Conservation (phyloP, 2,797 vertebrate species). For the Smutsia gigantea region DNA sequence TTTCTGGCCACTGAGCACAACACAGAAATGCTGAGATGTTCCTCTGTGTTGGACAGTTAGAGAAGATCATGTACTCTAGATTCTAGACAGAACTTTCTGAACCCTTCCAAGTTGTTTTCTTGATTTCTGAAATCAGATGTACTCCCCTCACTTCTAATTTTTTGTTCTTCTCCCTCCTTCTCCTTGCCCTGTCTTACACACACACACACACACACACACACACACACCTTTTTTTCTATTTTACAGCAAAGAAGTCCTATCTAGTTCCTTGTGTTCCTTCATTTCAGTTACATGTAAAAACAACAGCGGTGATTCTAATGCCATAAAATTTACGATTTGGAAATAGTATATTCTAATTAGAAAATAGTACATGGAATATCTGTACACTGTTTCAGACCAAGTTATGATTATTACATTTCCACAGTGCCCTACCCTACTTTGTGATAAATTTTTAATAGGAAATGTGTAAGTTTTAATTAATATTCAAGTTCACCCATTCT, state of each 20-base stretch:
- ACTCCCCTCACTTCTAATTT: not conserved
- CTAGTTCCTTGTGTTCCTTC: conserved; percentile 31
- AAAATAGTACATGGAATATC: not conserved
- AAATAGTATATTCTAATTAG: conserved; percentile 48
- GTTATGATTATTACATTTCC: conserved; percentile 15
- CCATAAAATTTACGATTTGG: conserved; percentile 37
- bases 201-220: not conserved
- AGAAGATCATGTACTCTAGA: not conserved
- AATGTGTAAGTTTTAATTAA: conserved; percentile 17
- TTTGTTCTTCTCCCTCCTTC: not conserved
- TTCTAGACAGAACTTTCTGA: conserved; percentile 34
- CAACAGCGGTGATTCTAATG: not conserved
- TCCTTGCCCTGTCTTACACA: not conserved
- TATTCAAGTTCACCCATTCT: conserved; percentile 38
- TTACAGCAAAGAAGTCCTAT: conserved; percentile 41
- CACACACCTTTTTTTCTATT: not conserved
- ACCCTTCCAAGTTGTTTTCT: conserved; percentile 2
- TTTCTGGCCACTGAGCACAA: not conserved
- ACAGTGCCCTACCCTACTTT: not conserved
- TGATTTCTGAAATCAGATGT: conserved; percentile 9
- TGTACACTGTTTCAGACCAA: conserved; percentile 8
- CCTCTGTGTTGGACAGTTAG: not conserved
- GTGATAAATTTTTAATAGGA: conserved; percentile 32
- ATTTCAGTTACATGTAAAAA: conserved; percentile 47
- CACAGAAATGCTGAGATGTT: not conserved